Evolutionary conservation across 2,888 invertebrate species (phyloP).

Genomic region (Parascotia fuliginaria): DNA sequence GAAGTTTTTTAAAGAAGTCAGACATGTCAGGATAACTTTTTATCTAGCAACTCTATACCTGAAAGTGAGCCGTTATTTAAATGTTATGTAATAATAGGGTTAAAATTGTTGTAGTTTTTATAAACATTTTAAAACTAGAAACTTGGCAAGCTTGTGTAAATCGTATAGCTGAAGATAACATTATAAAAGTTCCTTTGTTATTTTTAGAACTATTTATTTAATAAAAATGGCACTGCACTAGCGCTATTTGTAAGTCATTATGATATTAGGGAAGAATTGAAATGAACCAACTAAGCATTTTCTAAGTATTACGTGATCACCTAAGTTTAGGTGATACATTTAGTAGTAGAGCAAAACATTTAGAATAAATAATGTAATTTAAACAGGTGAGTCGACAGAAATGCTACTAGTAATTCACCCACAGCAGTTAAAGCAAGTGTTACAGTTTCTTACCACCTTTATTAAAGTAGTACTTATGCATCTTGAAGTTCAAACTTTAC

Average conservation of each 20-base stretch:
- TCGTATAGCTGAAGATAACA: conserved; percentile 21
- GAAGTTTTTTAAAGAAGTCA: no score
- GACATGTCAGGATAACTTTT: no score
- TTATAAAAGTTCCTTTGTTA: conserved; percentile 40
- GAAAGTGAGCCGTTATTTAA: conserved; percentile 18
- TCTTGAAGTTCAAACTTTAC: neutral
- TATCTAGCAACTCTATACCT: no score
- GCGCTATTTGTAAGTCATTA: conserved; percentile 38
- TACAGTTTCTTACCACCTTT: no score
- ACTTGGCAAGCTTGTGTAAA: conserved; percentile 34
- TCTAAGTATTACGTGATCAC: conserved; percentile 24
- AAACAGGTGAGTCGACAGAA: conserved; percentile 15
- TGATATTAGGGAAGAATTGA: conserved; percentile 34
- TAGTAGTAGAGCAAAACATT: conserved; percentile 21
- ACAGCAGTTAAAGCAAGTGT: no score
- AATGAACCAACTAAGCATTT: conserved; percentile 38
- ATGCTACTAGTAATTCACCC: no score
- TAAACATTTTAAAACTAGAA: conserved; percentile 52
- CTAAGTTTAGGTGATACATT: conserved; percentile 13
- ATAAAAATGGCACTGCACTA: conserved; percentile 35
- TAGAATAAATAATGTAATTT: conserved; percentile 1
- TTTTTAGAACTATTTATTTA: conserved; percentile 44
- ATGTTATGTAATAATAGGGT: conserved; percentile 34
- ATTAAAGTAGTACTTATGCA: no score
- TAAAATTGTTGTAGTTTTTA: conserved; percentile 55